Base-by-base conservation (phyloP, 2,888 invertebrate species). In the Reticulitermes lucifugus region DNA sequence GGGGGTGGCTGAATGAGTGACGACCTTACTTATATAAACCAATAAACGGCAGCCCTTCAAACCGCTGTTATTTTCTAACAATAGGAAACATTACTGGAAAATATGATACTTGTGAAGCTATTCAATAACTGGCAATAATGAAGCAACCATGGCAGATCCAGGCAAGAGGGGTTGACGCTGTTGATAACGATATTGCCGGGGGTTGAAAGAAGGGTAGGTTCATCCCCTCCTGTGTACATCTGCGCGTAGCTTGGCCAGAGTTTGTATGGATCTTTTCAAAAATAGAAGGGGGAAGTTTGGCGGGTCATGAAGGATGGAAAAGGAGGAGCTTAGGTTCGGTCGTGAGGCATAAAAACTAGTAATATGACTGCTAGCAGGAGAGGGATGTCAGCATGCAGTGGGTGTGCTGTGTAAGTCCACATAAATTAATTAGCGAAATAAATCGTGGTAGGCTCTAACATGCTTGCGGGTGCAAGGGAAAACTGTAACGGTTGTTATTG, bases 221-320 rank as follows among this genome's bases (percentile, higher is more conserved):
- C 73, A 73, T 73, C 73, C 73, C 73, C 73, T 73, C 29, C 73
- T 41, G 73, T 73, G 73, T 73, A 41, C 73, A 73, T 73, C 73
- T 73, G 73, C 73, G 22, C 41, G 10, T 41, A 10, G 41, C 73
- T 41, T 73, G 73, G 73, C 4, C 73, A 41, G 41, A 22, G 41
- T 14, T 29, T 22, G 73, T 29, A 22, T 29, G 41, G 12, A 14
- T 41, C 35, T 41, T 73, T 73, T 35, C 4, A 73, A 73, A 73
- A 73, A 41, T 35, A 35, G 7, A 12, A 18, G 7, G 22, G 73
- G 73, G 25, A 73, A 9, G 18, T 29, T 21, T 41, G 73, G 73
- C 41, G 65, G 65, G 35, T 73, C 73, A 73, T 7, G 35, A 41
- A 73, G 22, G 73, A 4, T 12, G 12, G 73, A 41, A 73, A 21